Conservation (phyloP, 2,113 vertebrate species). For the Theristicus caerulescens region DNA sequence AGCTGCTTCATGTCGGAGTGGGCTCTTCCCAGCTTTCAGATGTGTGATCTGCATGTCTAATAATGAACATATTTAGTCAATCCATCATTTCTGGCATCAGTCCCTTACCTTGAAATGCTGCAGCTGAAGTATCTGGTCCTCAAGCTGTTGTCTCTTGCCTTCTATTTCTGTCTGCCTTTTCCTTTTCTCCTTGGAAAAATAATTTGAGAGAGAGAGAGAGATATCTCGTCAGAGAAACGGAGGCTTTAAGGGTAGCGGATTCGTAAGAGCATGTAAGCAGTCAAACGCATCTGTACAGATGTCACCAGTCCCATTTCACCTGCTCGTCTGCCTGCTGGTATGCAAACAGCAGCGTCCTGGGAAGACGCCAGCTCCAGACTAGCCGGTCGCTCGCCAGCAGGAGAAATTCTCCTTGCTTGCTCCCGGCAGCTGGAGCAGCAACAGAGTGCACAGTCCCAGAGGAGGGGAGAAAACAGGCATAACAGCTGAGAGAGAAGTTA, state of each 20-base stretch:
- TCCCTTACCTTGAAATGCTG: slow-evolving; percentile 95
- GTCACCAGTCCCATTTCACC: slow-evolving; percentile 69
- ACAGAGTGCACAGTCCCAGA: slow-evolving; percentile 67
- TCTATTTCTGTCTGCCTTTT: slow-evolving; percentile 97
- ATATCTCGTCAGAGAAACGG: slow-evolving; percentile 59
- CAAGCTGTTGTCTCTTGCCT: slow-evolving; percentile 91
- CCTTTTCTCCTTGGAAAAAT: slow-evolving; percentile 89
- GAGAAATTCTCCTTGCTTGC: slow-evolving; percentile 64
- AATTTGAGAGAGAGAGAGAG: slow-evolving; percentile 47
- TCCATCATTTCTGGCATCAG: slow-evolving; percentile 31
- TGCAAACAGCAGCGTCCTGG: slow-evolving; percentile 37
- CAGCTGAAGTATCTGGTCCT: slow-evolving; percentile 92
- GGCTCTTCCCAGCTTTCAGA: slow-evolving; percentile 57
- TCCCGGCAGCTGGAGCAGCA: slow-evolving; percentile 52
- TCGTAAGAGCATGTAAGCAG: slow-evolving; percentile 43
- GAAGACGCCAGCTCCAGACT: slow-evolving; percentile 65
- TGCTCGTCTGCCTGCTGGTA: slow-evolving; percentile 54
- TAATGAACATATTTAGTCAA: slow-evolving; percentile 52
- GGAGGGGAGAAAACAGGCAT: slow-evolving; percentile 57
- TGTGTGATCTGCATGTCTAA: slow-evolving; percentile 72
- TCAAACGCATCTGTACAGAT: slow-evolving; percentile 66
- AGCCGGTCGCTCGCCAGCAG: slow-evolving; percentile 41
- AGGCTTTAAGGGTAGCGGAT: slow-evolving; percentile 43
- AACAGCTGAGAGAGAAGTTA: slow-evolving; percentile 40
- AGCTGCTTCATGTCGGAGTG: slow-evolving; percentile 42